Evolutionary conservation across 2,888 invertebrate genomes (phyloP).

Genomic region (Lepidochitona cinerea): DNA sequence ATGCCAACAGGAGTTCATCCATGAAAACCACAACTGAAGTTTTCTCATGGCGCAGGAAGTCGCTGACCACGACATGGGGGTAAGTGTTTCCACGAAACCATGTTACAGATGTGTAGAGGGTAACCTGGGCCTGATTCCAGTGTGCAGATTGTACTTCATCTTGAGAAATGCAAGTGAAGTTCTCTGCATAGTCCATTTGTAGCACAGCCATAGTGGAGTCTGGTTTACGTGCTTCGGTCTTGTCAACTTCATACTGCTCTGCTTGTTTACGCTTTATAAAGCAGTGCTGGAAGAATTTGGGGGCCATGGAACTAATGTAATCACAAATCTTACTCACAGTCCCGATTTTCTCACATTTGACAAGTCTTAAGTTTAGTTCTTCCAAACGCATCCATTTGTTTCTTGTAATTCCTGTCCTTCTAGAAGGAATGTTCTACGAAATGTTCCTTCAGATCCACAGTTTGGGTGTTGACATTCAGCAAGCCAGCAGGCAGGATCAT

Average conservation of each 20-base stretch:
- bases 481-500: background rate
- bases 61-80: background rate
- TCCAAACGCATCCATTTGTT: background rate
- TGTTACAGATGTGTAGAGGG: slow-evolving; percentile 8
- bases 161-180: background rate
- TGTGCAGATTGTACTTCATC: slow-evolving; percentile 13
- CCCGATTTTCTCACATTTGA: background rate
- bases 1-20: too few species aligned
- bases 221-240: background rate
- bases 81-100: background rate
- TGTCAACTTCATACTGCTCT: background rate
- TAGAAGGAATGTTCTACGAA: too few species aligned
- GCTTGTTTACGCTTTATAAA: background rate
- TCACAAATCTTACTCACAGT: background rate
- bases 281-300: background rate
- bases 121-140: slow-evolving; percentile 5
- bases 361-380: background rate
- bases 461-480: background rate
- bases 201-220: slow-evolving; percentile 6
- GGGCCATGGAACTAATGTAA: background rate
- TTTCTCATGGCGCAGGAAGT: slow-evolving; percentile 2
- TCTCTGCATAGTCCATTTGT: slow-evolving; percentile 12
- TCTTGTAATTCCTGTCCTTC: background rate
- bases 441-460: background rate
- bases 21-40: slow-evolving; percentile 3